These are phyloP conservation scores for Nipponacmea schrenckii DNA, from an alignment of 2,888 invertebrate species.

Conservation along the genomic window DNA sequence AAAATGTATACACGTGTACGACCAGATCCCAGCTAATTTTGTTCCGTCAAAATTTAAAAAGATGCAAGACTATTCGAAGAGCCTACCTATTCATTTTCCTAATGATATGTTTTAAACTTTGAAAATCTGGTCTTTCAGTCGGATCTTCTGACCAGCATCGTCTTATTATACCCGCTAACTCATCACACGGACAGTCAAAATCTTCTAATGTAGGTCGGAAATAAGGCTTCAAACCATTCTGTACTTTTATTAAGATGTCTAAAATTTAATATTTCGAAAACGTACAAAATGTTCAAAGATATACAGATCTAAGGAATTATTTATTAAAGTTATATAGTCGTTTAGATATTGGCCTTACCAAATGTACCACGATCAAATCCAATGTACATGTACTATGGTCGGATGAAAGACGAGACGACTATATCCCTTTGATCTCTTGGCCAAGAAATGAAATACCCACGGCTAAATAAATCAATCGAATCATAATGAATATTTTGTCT, in stretches of 20 bases:
- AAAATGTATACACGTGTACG: too few species aligned
- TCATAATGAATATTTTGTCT: too few species aligned
- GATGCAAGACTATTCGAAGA: too few species aligned
- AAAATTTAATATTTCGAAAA: conserved; percentile 37
- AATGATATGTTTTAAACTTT: conserved; percentile 85
- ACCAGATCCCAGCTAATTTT: too few species aligned
- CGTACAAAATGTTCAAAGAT: background rate
- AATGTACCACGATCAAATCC: too few species aligned
- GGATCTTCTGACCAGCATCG: conserved; percentile 96
- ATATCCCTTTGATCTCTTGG: too few species aligned
- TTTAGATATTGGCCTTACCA: too few species aligned
- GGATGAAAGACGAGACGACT: too few species aligned
- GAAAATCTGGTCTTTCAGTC: conserved; percentile 89
- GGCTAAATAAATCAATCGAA: too few species aligned
- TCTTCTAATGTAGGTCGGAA: conserved; percentile 82
- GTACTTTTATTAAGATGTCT: conserved; percentile 82
- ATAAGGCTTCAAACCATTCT: conserved; percentile 73
- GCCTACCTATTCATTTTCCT: conserved; percentile 90
- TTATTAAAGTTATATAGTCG: background rate
- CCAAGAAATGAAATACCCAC: too few species aligned
- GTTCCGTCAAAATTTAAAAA: too few species aligned
- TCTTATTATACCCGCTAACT: conserved; percentile 80
- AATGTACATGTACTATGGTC: too few species aligned
- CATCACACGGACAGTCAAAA: conserved; percentile 75
- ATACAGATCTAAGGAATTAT: background rate